Percentiles rank a stretch among this genome's conserved stretches.
Evolutionary conservation across 1,140 invertebrate species (phyloP).

Genomic region (Philopotamus ludificatus): DNA sequence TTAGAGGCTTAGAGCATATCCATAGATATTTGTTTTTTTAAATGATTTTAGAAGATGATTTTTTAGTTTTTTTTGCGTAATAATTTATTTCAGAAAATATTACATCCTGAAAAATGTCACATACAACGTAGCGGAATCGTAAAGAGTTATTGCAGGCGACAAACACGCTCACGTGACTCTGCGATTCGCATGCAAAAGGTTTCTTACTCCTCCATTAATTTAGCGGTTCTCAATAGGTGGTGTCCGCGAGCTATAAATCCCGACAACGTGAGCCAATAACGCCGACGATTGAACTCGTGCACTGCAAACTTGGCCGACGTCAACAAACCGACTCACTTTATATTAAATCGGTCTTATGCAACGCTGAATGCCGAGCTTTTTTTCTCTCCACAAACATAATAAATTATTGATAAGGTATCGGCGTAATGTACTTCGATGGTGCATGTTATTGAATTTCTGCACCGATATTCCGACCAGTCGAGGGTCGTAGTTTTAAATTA

Average conservation of each 20-base stretch:
- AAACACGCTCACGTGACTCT: not conserved
- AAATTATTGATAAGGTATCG: not conserved
- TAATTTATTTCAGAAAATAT: too few species aligned
- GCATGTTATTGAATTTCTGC: constrained; percentile 15
- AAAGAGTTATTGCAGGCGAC: not conserved
- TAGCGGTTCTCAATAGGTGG: not conserved
- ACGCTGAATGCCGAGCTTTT: not conserved
- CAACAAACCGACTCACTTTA: constrained; percentile 35
- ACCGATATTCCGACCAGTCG: not conserved
- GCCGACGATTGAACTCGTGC: constrained; percentile 32
- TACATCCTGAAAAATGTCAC: too few species aligned
- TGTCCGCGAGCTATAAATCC: constrained; percentile 31
- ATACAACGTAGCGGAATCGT: too few species aligned
- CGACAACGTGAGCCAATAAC: constrained; percentile 18
- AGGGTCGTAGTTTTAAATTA: constrained; percentile 13
- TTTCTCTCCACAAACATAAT: not conserved
- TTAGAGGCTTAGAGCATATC: too few species aligned
- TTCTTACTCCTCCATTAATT: not conserved
- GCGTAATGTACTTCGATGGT: not conserved
- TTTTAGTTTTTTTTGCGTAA: too few species aligned
- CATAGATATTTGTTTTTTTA: too few species aligned
- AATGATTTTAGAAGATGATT: too few species aligned
- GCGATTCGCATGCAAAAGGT: not conserved
- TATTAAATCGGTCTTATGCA: constrained; percentile 11
- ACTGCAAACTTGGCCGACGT: constrained; percentile 32